Evolutionary conservation across 2,888 invertebrate genomes (phyloP).

Genomic region (Biston betularia): DNA sequence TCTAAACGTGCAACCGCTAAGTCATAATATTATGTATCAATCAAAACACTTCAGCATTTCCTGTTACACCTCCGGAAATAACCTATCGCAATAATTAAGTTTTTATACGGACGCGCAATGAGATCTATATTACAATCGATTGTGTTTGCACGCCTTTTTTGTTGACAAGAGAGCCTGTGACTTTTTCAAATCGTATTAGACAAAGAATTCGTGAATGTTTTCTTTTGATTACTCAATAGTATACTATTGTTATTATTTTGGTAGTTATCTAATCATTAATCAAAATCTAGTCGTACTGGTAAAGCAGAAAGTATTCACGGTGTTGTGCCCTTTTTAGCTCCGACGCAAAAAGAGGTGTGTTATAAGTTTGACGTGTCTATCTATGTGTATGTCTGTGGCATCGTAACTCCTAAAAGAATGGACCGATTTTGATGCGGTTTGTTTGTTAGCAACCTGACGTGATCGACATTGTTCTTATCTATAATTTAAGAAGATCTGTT

Average conservation of each 20-base stretch:
- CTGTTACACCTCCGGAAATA: constrained; percentile 4
- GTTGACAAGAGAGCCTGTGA: constrained; percentile 12
- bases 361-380: too few relatives aligned
- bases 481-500: too few relatives aligned
- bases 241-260: neutral
- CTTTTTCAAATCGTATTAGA: neutral
- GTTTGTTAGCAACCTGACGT: too few relatives aligned
- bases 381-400: too few relatives aligned
- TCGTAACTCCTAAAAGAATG: too few relatives aligned
- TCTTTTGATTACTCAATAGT: neutral
- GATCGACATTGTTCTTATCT: too few relatives aligned
- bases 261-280: constrained; percentile 7
- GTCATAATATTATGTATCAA: too few relatives aligned
- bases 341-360: too few relatives aligned
- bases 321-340: too few relatives aligned
- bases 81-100: constrained; percentile 9
- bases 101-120: constrained; percentile 36
- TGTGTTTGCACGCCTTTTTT: constrained; percentile 7
- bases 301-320: too few relatives aligned
- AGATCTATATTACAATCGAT: constrained; percentile 20
- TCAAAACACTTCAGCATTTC: neutral
- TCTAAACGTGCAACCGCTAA: too few relatives aligned
- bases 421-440: too few relatives aligned
- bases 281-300: neutral
- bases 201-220: constrained; percentile 5